These are phyloP conservation scores for Meiosimyza decipiens DNA, from an alignment of 2,888 invertebrate genomes.

Conservation along the genomic window DNA sequence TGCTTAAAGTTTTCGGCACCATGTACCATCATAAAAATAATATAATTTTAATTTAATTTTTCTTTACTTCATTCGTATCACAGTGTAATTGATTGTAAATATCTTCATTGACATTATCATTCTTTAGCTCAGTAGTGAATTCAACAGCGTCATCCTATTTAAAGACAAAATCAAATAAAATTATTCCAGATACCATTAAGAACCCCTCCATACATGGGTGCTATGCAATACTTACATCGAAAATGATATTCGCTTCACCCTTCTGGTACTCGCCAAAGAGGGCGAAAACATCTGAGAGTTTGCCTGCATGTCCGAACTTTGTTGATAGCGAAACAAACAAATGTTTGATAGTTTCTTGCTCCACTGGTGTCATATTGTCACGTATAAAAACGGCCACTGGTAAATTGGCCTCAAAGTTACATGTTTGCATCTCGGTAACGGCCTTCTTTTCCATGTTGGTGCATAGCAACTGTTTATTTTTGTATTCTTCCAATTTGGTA, in stretches of 20 bases:
- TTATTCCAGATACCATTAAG: background rate
- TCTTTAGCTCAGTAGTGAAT: slow-evolving; percentile 57
- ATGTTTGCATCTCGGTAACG: slow-evolving; percentile 57
- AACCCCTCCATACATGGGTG: background rate
- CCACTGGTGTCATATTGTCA: slow-evolving; percentile 53
- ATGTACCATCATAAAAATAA: slow-evolving; percentile 23
- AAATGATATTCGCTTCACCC: slow-evolving; percentile 59
- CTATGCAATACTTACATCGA: slow-evolving; percentile 57
- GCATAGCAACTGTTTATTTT: slow-evolving; percentile 62
- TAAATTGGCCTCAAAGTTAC: slow-evolving; percentile 62
- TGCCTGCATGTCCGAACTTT: slow-evolving; percentile 59
- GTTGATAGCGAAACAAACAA: slow-evolving; percentile 59
- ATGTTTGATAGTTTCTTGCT: slow-evolving; percentile 63
- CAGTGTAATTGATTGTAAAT: slow-evolving; percentile 59
- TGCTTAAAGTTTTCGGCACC: slow-evolving; percentile 39
- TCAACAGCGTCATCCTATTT: slow-evolving; percentile 59
- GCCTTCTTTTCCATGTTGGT: slow-evolving; percentile 59
- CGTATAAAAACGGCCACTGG: slow-evolving; percentile 60
- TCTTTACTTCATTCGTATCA: slow-evolving; percentile 53
- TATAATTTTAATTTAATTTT: slow-evolving; percentile 42
- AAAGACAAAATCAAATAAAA: background rate
- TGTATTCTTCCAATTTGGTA: slow-evolving; percentile 56
- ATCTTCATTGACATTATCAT: slow-evolving; percentile 55
- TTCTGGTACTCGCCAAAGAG: slow-evolving; percentile 61
- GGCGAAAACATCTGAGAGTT: slow-evolving; percentile 62